Evolutionary conservation across 2,888 invertebrate genomes (phyloP).

Genomic region (Argyresthia goedartella): DNA sequence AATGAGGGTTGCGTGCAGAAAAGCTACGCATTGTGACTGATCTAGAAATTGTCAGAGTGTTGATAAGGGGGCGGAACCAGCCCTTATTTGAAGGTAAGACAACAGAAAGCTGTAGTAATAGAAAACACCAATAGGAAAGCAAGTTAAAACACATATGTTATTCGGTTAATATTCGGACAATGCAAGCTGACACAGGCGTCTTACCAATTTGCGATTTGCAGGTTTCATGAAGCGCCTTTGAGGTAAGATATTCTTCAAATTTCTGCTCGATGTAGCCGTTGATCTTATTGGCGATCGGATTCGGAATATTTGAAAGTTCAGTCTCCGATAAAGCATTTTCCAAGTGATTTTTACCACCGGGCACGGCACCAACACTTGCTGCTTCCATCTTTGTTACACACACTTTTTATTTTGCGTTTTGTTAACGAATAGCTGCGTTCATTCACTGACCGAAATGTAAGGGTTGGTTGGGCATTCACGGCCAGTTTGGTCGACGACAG

Average conservation of each 20-base stretch:
- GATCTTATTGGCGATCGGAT: constrained; percentile 66
- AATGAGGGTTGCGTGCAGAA: too few species aligned
- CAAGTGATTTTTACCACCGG: constrained; percentile 56
- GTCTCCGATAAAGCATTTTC: constrained; percentile 52
- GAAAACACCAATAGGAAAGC: too few species aligned
- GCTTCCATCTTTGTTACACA: constrained; percentile 48
- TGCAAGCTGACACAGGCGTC: constrained; percentile 19
- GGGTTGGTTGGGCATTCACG: too few species aligned
- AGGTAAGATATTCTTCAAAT: constrained; percentile 79
- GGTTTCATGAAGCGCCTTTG: constrained; percentile 80
- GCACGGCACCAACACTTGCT: constrained; percentile 47
- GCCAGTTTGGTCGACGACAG: too few species aligned
- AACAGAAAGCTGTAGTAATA: too few species aligned
- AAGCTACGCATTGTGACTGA: too few species aligned
- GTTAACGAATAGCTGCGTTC: neutral
- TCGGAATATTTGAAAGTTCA: constrained; percentile 44
- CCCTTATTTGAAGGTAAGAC: too few species aligned
- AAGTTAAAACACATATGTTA: too few species aligned
- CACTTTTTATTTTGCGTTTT: neutral
- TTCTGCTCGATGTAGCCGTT: constrained; percentile 66
- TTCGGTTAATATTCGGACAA: too few species aligned
- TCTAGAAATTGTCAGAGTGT: too few species aligned
- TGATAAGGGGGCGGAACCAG: too few species aligned
- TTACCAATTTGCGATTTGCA: constrained; percentile 74
- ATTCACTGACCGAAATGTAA: neutral